These are phyloP conservation scores for Drosophila fuyamai DNA, from an alignment of 1,140 invertebrate species.

Conservation along the genomic window DNA sequence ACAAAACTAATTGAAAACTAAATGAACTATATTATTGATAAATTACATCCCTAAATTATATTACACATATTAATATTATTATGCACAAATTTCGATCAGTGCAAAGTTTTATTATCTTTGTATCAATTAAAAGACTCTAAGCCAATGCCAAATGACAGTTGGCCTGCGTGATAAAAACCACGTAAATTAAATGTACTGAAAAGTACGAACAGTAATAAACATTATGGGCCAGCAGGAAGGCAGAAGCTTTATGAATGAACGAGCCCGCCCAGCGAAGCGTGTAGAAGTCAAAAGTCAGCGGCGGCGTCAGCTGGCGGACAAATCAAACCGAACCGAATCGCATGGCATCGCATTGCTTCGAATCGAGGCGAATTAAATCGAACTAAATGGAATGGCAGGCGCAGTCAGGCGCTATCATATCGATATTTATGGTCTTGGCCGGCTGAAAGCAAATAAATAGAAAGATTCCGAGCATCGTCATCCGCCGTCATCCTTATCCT, in stretches of 20 bases:
- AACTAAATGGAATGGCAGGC: conserved; percentile 39
- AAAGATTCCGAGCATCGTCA: conserved; percentile 42
- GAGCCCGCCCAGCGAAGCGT: conserved; percentile 48
- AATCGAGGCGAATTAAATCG: conserved; percentile 34
- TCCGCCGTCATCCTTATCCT: conserved; percentile 21
- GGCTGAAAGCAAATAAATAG: conserved; percentile 64
- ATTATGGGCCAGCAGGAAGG: conserved; percentile 9
- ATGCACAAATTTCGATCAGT: not conserved
- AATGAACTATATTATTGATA: too few species aligned
- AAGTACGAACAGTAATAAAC: conserved; percentile 26
- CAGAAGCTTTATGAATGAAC: conserved; percentile 66
- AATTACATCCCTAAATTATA: too few species aligned
- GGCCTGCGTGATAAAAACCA: conserved; percentile 55
- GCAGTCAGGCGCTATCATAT: conserved; percentile 64
- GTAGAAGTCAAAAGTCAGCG: conserved; percentile 29
- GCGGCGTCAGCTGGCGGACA: conserved; percentile 42
- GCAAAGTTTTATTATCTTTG: conserved; percentile 14
- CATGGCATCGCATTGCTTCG: conserved; percentile 12
- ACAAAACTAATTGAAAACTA: too few species aligned
- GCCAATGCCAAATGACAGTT: conserved; percentile 47
- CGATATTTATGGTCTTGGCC: conserved; percentile 72
- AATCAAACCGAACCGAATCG: conserved; percentile 37
- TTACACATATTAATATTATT: not conserved
- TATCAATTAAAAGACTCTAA: conserved; percentile 64
- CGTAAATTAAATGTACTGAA: conserved; percentile 39